These are phyloP conservation scores for Ellobius talpinus DNA, from an alignment of 2,113 vertebrate genomes.

Conservation along the genomic window DNA sequence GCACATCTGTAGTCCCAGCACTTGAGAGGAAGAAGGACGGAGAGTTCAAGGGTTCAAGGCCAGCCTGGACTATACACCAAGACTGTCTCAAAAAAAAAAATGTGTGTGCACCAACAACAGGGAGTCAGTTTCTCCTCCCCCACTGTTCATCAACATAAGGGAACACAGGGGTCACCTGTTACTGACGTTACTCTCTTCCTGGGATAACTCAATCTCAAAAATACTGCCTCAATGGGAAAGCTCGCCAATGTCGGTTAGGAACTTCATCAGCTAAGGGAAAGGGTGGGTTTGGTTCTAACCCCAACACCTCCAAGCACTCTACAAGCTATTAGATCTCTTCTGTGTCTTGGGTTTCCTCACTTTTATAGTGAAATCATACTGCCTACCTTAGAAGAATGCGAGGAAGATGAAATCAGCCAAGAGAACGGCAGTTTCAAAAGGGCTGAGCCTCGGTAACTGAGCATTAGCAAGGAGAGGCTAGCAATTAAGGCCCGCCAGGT, in stretches of 20 bases:
- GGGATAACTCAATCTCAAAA: neutral
- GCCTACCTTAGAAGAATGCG: neutral
- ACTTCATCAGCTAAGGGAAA: neutral
- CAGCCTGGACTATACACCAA: neutral
- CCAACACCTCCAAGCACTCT: neutral
- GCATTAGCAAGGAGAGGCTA: neutral
- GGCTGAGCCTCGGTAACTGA: neutral
- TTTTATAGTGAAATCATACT: neutral
- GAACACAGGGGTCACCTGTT: neutral
- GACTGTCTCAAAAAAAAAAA: neutral
- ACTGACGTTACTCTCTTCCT: neutral
- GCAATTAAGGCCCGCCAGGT: neutral
- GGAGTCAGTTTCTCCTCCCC: neutral
- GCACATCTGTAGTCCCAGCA: neutral
- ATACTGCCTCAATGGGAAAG: conserved; percentile 19
- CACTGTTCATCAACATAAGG: neutral
- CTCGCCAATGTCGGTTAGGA: neutral
- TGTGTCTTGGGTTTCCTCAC: neutral
- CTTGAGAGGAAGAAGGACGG: neutral
- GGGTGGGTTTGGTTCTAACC: neutral
- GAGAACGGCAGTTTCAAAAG: neutral
- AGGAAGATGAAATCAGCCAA: neutral
- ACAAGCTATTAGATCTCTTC: neutral
- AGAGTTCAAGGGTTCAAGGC: neutral
- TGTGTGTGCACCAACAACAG: too few species aligned